Conservation (phyloP, 2,113 vertebrate species). For the Oenanthe melanoleuca region DNA sequence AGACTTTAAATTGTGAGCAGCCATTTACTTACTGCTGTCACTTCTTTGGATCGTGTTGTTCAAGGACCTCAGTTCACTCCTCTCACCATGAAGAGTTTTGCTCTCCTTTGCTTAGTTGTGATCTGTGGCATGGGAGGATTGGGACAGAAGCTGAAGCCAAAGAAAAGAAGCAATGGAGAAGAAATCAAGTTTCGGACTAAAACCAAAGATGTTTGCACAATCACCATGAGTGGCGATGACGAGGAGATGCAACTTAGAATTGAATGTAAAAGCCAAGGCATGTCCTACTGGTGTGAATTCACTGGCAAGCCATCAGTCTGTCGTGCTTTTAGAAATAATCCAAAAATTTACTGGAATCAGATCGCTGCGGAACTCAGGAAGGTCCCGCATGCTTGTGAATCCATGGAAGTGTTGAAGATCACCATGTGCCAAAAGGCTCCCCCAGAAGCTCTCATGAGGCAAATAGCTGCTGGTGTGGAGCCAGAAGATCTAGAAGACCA, state of each 20-base stretch:
- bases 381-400: conserved; percentile 73
- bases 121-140: conserved; percentile 65
- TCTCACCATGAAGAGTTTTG: conserved; percentile 76
- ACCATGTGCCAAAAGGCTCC: conserved; percentile 80
- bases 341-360: conserved; percentile 82
- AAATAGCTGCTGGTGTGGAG: conserved; percentile 69
- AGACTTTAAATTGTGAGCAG: conserved; percentile 76
- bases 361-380: conserved; percentile 77
- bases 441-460: conserved; percentile 76
- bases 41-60: background rate
- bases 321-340: conserved; percentile 78
- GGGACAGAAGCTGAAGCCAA: conserved; percentile 68
- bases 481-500: background rate
- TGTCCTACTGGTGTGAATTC: conserved; percentile 84
- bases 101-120: conserved; percentile 66
- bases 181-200: conserved; percentile 80
- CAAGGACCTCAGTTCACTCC: background rate
- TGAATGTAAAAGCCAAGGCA: conserved; percentile 64
- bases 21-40: background rate
- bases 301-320: conserved; percentile 76
- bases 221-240: conserved; percentile 68
- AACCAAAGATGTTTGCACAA: conserved; percentile 75
- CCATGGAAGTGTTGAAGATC: conserved; percentile 65
- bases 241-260: conserved; percentile 73
- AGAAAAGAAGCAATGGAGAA: conserved; percentile 71